Evolutionary conservation across 2,113 vertebrate species (phyloP).

Genomic region (Morone chrysops): DNA sequence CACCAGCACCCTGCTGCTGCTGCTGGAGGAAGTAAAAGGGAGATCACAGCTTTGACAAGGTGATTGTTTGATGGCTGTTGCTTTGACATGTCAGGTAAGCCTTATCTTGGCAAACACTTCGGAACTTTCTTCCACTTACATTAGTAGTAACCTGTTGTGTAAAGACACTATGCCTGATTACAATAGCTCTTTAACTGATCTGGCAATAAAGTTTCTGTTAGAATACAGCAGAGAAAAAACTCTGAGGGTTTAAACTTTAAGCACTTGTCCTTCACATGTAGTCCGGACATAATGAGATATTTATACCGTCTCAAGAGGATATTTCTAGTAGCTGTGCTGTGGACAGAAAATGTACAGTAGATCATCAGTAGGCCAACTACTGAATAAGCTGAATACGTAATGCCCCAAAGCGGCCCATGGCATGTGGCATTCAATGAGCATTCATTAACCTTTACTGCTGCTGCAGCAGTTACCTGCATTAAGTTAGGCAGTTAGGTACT

Average conservation of each 20-base stretch:
- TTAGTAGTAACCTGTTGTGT: conserved; percentile 28
- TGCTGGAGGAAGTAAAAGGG: conserved; percentile 52
- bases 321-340: conserved; percentile 40
- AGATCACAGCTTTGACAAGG: conserved; percentile 80
- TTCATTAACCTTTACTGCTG: conserved; percentile 82
- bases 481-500: conserved; percentile 48
- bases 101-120: conserved; percentile 32
- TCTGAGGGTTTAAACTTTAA: conserved; percentile 40
- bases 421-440: conserved; percentile 79
- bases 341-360: conserved; percentile 67
- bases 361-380: conserved; percentile 58
- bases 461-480: conserved; percentile 68
- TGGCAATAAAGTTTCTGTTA: conserved; percentile 18
- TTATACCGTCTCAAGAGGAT: conserved; percentile 62
- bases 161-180: conserved; percentile 6
- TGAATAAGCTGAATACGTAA: conserved; percentile 76
- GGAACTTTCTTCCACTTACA: conserved; percentile 22
- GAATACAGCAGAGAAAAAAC: conserved; percentile 1
- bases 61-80: conserved; percentile 68
- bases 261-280: conserved; percentile 60
- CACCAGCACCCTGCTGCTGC: conserved; percentile 71
- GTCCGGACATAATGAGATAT: conserved; percentile 70
- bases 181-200: conserved; percentile 15
- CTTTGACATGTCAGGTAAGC: conserved; percentile 69
- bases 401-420: conserved; percentile 60